Evolutionary conservation across 1,140 invertebrate genomes (phyloP).

Genomic region (Maniola jurtina): DNA sequence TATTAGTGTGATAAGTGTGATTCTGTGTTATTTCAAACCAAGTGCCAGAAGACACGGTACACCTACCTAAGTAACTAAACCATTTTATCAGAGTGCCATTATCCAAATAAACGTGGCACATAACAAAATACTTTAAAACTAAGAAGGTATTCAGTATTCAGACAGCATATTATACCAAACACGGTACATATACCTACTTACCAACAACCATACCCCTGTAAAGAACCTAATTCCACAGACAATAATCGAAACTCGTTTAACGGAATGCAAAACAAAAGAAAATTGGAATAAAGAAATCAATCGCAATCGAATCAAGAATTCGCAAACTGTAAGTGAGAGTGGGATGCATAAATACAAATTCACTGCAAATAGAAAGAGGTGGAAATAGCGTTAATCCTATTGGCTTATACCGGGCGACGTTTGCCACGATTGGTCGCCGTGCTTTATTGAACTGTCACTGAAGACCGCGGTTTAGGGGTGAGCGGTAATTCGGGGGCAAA

Average conservation of each 20-base stretch:
- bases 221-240: conserved; percentile 36
- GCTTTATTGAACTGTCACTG: conserved; percentile 78
- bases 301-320: conserved; percentile 75
- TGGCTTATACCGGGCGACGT: conserved; percentile 77
- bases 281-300: conserved; percentile 74
- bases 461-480: conserved; percentile 72
- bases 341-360: conserved; percentile 39
- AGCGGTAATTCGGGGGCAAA: conserved; percentile 72
- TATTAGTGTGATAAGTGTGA: too few relatives aligned
- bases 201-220: conserved; percentile 11
- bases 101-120: too few relatives aligned
- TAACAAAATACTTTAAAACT: too few relatives aligned
- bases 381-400: conserved; percentile 72
- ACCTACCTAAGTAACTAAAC: too few relatives aligned
- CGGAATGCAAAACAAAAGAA: conserved; percentile 66
- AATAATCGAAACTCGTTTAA: conserved; percentile 38
- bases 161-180: too few relatives aligned
- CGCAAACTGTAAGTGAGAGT: conserved; percentile 51
- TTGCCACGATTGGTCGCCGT: conserved; percentile 75
- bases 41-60: too few relatives aligned
- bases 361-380: conserved; percentile 38
- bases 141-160: too few relatives aligned
- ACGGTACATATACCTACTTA: neutral
- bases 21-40: too few relatives aligned
- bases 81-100: too few relatives aligned